Conservation (phyloP, 2,888 invertebrate species). For the Limnephilus rhombicus region DNA sequence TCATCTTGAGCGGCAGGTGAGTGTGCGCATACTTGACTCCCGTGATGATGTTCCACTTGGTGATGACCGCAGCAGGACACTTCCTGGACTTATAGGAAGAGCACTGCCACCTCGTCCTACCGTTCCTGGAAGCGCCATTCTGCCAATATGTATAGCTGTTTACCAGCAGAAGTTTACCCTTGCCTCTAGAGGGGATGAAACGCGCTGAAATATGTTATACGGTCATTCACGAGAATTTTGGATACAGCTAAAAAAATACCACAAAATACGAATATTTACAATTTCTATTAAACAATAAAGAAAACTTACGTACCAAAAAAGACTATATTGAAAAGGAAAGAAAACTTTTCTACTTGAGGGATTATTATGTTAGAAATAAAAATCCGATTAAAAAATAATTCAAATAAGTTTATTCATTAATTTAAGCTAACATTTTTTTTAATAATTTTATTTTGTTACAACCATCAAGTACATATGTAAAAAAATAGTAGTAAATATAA, state of each 20-base stretch:
- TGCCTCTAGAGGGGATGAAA: conserved; percentile 46
- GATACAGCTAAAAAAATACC: neutral
- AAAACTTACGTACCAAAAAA: neutral
- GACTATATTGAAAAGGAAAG: neutral
- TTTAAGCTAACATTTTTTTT: too few relatives aligned
- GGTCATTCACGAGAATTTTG: neutral
- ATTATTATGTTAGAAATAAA: neutral
- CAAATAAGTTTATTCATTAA: too few relatives aligned
- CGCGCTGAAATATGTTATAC: conserved; percentile 28
- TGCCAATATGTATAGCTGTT: conserved; percentile 53
- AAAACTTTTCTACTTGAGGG: neutral
- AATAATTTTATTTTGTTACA: neutral
- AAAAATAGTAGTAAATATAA: neutral
- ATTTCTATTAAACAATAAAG: neutral
- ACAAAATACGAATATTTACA: neutral
- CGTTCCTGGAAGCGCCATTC: conserved; percentile 39
- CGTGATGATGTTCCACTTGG: conserved; percentile 68
- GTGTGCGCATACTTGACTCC: conserved; percentile 65
- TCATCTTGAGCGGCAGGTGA: conserved; percentile 56
- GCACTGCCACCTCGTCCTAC: conserved; percentile 68
- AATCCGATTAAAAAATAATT: neutral
- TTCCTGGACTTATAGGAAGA: conserved; percentile 66
- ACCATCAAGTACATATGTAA: too few relatives aligned
- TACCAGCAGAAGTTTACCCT: conserved; percentile 52
- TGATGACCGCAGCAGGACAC: conserved; percentile 70